Evolutionary conservation across 2,113 vertebrate genomes (phyloP).

Genomic region (Pelecanoides urinatrix): DNA sequence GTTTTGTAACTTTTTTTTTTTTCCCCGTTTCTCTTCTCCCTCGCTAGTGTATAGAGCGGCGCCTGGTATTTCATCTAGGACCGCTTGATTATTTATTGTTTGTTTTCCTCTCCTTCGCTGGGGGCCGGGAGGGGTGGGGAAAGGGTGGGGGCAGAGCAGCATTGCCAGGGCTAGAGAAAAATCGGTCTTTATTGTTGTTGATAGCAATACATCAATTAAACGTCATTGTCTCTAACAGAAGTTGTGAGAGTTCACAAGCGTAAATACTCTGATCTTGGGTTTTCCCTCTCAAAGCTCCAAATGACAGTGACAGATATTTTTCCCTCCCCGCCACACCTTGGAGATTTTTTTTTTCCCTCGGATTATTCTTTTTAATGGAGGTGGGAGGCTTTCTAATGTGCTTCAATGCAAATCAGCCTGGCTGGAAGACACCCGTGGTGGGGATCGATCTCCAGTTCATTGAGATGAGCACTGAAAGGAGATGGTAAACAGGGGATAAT

Average conservation of each 20-base stretch:
- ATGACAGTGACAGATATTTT: constrained; percentile 40
- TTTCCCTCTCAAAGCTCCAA: not conserved
- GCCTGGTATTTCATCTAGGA: constrained; percentile 7
- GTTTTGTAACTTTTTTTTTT: constrained; percentile 70
- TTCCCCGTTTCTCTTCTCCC: constrained; percentile 51
- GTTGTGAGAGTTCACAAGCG: constrained; percentile 62
- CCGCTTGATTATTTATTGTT: constrained; percentile 72
- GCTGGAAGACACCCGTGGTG: constrained; percentile 57
- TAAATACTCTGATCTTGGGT: not conserved
- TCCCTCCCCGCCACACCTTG: constrained; percentile 3
- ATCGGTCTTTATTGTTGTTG: constrained; percentile 70
- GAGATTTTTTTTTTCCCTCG: not conserved
- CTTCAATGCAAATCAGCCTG: constrained; percentile 46
- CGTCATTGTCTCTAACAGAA: constrained; percentile 69
- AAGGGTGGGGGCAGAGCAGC: constrained; percentile 49
- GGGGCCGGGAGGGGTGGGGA: constrained; percentile 49
- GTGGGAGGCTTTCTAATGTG: constrained; percentile 36
- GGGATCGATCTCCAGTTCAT: constrained; percentile 85
- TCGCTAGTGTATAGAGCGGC: constrained; percentile 1
- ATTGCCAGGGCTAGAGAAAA: constrained; percentile 63
- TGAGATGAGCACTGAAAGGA: constrained; percentile 86
- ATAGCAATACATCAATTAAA: constrained; percentile 73
- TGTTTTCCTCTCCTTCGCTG: constrained; percentile 68
- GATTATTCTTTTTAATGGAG: constrained; percentile 40
- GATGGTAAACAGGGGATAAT: constrained; percentile 87